phyloP scores from a whole-genome alignment of 2,888 invertebrate species.

The Noctuana brunneofusca region DNA sequence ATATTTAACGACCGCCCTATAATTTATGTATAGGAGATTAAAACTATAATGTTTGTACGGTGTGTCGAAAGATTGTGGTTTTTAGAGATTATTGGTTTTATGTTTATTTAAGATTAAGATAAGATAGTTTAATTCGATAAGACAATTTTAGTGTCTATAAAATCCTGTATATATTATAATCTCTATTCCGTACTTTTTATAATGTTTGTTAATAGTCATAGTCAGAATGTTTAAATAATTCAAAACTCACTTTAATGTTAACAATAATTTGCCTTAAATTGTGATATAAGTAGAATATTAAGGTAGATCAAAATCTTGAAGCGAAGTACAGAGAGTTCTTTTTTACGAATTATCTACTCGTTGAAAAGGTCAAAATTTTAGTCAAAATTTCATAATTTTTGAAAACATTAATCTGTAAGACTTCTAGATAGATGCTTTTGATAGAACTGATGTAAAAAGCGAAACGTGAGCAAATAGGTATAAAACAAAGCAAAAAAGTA shows the following conservation, averaged over 20 bases:
- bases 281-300: no score
- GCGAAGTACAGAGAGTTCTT: no score
- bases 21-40: conserved; percentile 74
- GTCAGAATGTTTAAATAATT: neutral
- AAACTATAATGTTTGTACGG: conserved; percentile 62
- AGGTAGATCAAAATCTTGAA: no score
- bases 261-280: no score
- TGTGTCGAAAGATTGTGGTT: conserved; percentile 60
- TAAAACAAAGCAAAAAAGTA: neutral
- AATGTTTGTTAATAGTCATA: neutral
- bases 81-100: conserved; percentile 49
- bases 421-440: no score
- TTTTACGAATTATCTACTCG: no score
- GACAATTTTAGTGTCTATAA: conserved; percentile 11
- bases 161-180: neutral
- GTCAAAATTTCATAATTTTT: no score
- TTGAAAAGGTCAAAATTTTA: no score
- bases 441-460: no score
- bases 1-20: conserved; percentile 65
- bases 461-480: neutral
- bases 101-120: conserved; percentile 40
- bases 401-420: no score
- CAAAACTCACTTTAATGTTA: no score
- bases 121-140: conserved; percentile 36
- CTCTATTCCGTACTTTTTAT: neutral